Evolutionary conservation across 1,140 invertebrate genomes (phyloP).

Genomic region (Papilio aristodemus): DNA sequence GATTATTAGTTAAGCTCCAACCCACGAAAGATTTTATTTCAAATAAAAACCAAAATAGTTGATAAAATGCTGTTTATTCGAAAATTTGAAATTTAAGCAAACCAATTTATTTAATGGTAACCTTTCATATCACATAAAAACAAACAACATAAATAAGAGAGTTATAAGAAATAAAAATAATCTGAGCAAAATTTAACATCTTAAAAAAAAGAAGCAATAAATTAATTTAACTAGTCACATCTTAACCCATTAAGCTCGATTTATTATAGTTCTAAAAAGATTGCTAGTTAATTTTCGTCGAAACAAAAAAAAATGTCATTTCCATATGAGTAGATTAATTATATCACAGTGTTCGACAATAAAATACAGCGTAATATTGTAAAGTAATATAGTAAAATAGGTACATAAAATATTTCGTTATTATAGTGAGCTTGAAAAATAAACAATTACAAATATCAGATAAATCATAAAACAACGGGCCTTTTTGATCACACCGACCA

Average conservation of each 20-base stretch:
- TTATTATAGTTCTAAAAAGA: constrained; percentile 25
- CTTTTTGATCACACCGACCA: background rate
- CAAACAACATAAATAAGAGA: background rate
- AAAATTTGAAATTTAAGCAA: constrained; percentile 24
- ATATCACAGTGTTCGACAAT: constrained; percentile 34
- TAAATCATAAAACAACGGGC: background rate
- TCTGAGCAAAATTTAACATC: constrained; percentile 9
- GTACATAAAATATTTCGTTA: constrained; percentile 13
- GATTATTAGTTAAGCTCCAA: no score
- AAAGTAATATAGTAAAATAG: constrained; percentile 34
- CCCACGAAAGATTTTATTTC: no score
- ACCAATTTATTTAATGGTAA: constrained; percentile 28
- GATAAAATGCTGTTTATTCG: constrained; percentile 30
- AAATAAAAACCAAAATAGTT: constrained; percentile 5
- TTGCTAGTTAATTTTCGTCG: constrained; percentile 13
- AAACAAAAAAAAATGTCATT: constrained; percentile 28
- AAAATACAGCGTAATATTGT: constrained; percentile 32
- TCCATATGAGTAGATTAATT: constrained; percentile 18
- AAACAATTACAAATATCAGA: constrained; percentile 3
- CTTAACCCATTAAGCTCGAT: constrained; percentile 32
- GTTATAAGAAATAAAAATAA: constrained; percentile 7
- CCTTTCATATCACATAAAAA: constrained; percentile 29
- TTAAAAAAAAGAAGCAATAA: constrained; percentile 12
- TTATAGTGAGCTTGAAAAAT: constrained; percentile 23
- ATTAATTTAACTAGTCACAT: constrained; percentile 33